Base-by-base conservation (phyloP, 37 sponge, comb jelly and placozoan genomes). In the Halisarca cf. caerulea region DNA sequence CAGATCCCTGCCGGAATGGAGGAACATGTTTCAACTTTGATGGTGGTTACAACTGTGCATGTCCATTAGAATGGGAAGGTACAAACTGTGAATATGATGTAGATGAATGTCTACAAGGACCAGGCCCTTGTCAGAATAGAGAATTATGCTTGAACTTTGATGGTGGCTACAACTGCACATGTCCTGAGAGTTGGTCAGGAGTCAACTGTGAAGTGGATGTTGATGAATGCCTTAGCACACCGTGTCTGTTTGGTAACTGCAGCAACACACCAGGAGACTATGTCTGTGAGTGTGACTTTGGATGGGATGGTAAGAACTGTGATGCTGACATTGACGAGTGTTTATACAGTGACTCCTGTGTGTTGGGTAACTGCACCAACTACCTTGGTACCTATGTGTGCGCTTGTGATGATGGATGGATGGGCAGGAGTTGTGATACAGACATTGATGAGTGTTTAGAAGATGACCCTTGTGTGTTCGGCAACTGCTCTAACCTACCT, bases 391-490 rank as follows among this genome's bases (percentile, higher is more conserved):
- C n/a, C n/a, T n/a, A n/a, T n/a, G n/a, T n/a, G n/a, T n/a, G n/a
- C n/a, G n/a, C n/a, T n/a, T n/a, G n/a, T n/a, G n/a, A n/a, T n/a
- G n/a, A n/a, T n/a, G n/a, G n/a, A n/a, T n/a, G n/a, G n/a, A n/a
- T n/a, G n/a, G n/a, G n/a, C n/a, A n/a, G n/a, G n/a, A n/a, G n/a
- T n/a, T n/a, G n/a, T n/a, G n/a, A n/a, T n/a, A n/a, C n/a, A n/a
- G n/a, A n/a, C n/a, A n/a, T n/a, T n/a, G n/a, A n/a, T n/a, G n/a
- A n/a, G n/a, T n/a, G n/a, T n/a, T n/a, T n/a, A n/a, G n/a, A 64
- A 15, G 25, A 27, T 39, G 57, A 59, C 21, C 84, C 85, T 25
- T 94, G 95, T 33, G 47, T 75, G 30, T 85, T 88, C 68, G 87
- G 73, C 51, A 85, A 51, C 21, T 94, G 94, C 59, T 58, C 27